phyloP scores from a whole-genome alignment of 2,113 vertebrate genomes.

The Platysteira castanea region DNA sequence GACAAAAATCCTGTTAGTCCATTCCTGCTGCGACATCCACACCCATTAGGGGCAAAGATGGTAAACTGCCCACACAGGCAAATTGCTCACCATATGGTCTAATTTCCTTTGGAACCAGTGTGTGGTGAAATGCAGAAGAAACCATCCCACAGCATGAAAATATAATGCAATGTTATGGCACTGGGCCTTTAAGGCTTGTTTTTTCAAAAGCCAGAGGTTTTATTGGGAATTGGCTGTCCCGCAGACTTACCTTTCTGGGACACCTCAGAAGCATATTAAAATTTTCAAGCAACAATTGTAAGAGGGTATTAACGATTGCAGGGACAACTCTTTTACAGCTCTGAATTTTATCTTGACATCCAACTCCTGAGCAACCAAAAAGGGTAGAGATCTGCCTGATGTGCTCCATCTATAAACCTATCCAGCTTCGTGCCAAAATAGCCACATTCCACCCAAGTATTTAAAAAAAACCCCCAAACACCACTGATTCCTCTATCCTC shows the following conservation, averaged over 20 bases:
- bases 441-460: not conserved
- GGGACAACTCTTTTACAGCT: not conserved
- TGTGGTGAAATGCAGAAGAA: not conserved
- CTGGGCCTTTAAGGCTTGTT: not conserved
- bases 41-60: not conserved
- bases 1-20: not conserved
- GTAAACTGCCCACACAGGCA: not conserved
- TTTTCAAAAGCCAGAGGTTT: not conserved
- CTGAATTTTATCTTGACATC: not conserved
- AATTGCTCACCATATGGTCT: not conserved
- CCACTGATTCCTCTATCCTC: not conserved
- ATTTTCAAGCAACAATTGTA: not conserved
- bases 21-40: not conserved
- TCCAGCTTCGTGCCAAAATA: not conserved
- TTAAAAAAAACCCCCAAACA: rapidly evolving
- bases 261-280: not conserved
- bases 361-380: not conserved
- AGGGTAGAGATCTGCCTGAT: not conserved
- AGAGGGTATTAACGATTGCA: not conserved
- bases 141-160: not conserved
- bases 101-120: not conserved
- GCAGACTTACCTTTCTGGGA: not conserved
- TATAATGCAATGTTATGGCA: not conserved
- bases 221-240: not conserved
- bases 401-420: not conserved